phyloP scores from a whole-genome alignment of 2,888 invertebrate genomes.

The Eudasyphora cyanicolor region DNA sequence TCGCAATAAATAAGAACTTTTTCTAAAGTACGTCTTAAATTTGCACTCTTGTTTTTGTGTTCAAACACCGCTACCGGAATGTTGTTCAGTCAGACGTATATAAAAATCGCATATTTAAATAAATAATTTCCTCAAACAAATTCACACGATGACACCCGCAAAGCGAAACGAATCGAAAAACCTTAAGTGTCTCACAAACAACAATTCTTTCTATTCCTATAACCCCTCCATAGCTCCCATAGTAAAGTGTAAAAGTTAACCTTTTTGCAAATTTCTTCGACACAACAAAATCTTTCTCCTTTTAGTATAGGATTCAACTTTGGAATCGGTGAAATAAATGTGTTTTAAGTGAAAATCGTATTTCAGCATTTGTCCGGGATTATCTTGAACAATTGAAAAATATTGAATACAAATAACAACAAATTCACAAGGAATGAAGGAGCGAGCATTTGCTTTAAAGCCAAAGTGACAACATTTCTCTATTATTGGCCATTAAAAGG shows the following conservation, averaged over 20 bases:
- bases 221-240: no score
- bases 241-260: conserved; percentile 33
- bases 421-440: conserved; percentile 25
- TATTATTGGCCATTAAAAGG: conserved; percentile 80
- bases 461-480: conserved; percentile 79
- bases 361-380: conserved; percentile 74
- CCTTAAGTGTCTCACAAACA: no score
- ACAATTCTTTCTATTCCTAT: neutral
- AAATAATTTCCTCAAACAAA: conserved; percentile 38
- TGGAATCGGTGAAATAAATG: conserved; percentile 13
- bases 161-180: conserved; percentile 46
- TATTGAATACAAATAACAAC: conserved; percentile 69
- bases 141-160: conserved; percentile 55
- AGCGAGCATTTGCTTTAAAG: conserved; percentile 67
- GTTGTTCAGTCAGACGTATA: conserved; percentile 33
- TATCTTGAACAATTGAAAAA: conserved; percentile 74
- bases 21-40: no score
- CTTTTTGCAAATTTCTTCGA: conserved; percentile 19
- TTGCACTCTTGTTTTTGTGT: no score
- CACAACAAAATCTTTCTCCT: conserved; percentile 36
- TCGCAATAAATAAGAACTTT: no score
- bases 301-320: neutral
- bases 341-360: conserved; percentile 66
- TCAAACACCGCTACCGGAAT: conserved; percentile 27
- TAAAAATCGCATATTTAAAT: conserved; percentile 42